phyloP scores from a whole-genome alignment of 2,888 invertebrate species.

The Ochropleura plecta region DNA sequence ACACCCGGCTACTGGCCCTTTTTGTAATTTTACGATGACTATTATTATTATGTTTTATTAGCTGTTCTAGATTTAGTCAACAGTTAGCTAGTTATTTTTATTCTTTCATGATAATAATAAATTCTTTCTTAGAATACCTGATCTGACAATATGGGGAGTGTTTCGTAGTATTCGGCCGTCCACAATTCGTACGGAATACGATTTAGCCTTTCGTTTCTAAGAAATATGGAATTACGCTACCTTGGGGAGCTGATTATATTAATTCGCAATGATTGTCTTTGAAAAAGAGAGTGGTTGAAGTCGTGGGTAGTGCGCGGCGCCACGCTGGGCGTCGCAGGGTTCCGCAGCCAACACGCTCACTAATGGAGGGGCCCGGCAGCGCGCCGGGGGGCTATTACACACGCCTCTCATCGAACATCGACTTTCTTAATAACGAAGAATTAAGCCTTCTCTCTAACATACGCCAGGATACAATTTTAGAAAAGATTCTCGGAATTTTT shows the following conservation, averaged over 20 bases:
- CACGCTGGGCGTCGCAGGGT: slow-evolving; percentile 85
- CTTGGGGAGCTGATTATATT: slow-evolving; percentile 69
- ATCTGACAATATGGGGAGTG: neutral
- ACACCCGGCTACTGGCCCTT: slow-evolving; percentile 64
- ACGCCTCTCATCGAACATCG: slow-evolving; percentile 83
- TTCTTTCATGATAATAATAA: neutral
- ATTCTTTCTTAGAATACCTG: neutral
- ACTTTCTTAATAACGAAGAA: slow-evolving; percentile 81
- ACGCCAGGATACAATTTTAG: slow-evolving; percentile 44
- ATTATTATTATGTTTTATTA: slow-evolving; percentile 16
- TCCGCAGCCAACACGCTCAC: slow-evolving; percentile 79
- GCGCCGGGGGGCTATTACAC: slow-evolving; percentile 82
- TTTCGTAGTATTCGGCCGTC: neutral
- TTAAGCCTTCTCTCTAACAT: slow-evolving; percentile 71
- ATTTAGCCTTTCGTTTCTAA: slow-evolving; percentile 6
- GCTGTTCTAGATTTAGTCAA: slow-evolving; percentile 35
- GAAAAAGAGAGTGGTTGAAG: slow-evolving; percentile 73
- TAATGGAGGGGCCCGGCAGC: slow-evolving; percentile 82
- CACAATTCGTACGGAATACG: neutral
- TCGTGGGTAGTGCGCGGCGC: slow-evolving; percentile 64
- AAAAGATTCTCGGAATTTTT: slow-evolving; percentile 43
- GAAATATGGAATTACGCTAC: slow-evolving; percentile 25
- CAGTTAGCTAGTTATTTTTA: slow-evolving; percentile 6
- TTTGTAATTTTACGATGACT: slow-evolving; percentile 58
- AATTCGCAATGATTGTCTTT: slow-evolving; percentile 72